These are phyloP conservation scores for Eptesicus fuscus DNA, from an alignment of 2,113 vertebrate species.

Conservation along the genomic window DNA sequence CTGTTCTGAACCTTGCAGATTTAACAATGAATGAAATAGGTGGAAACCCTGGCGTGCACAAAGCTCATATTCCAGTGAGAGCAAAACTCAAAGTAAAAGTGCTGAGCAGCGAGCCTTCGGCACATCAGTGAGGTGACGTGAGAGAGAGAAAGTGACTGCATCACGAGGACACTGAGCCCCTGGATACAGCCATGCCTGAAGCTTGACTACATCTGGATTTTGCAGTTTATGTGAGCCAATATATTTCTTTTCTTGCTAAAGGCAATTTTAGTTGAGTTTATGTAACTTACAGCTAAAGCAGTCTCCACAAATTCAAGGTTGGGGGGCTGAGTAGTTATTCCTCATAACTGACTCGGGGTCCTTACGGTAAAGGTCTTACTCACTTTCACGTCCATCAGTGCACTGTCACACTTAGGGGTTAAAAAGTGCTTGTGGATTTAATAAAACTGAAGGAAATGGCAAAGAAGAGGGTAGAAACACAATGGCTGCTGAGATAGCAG, in stretches of 20 bases:
- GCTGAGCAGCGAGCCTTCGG: neutral
- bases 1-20: neutral
- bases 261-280: neutral
- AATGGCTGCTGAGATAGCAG: neutral
- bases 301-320: neutral
- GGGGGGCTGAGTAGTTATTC: neutral
- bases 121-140: neutral
- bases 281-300: neutral
- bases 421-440: neutral
- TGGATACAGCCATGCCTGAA: neutral
- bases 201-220: neutral
- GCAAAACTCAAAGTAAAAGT: neutral
- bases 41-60: neutral
- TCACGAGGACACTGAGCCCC: neutral
- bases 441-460: neutral
- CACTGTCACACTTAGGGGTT: neutral
- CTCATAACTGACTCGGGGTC: neutral
- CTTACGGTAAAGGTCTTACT: neutral
- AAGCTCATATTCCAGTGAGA: neutral
- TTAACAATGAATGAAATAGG: neutral
- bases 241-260: neutral
- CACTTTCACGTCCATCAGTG: neutral
- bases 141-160: neutral
- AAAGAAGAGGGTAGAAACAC: neutral
- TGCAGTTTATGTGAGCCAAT: neutral